Evolutionary conservation across 1,140 invertebrate genomes (phyloP), one percentile per base, ranked within the genome.

Genomic region (Pseudomyrmex gracilis): DNA sequence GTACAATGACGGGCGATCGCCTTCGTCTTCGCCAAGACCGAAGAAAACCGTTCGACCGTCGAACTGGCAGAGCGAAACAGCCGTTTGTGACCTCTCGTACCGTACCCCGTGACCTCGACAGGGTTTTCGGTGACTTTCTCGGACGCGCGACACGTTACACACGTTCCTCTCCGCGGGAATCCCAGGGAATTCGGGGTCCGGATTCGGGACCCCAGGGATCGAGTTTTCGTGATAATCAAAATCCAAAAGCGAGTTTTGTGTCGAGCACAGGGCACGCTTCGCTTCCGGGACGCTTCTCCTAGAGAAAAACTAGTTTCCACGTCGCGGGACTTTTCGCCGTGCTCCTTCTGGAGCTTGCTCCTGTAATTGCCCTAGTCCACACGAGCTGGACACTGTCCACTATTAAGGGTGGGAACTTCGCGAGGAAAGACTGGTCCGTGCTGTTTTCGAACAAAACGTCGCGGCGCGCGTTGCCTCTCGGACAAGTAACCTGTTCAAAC

Each of bases 141-240:
- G 89, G 88, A 89, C 87, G 86, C 85, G 91, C 91, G 91, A 90
- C 91, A 92, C 91, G 92, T 93, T 92, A 90, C 86, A 90, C 90
- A 90, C 90, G 90, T 90, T 91, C 74, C 82, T 80, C 71, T 58
- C 84, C 55, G 82, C 73, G 74, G 84, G 73, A 64, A 82, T 60
- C 71, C 77, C 53, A 70, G 34, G 64, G 76, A 78, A 70, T 20
- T 43, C 70, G 64, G 51, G 67, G 84, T 88, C 73, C 86, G 80
- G 66, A 55, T 53, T 84, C 34, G 82, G 85, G 87, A 80, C 49
- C 84, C 55, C 74, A 24, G 49, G 82, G 85, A 89, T 85, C 91
- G 83, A 86, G 90, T 91, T 92, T 88, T 87, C 64, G 71, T 83
- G 82, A 86, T 84, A 85, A 91, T 80, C 85, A 85, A 86, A 71